Evolutionary conservation across 2,113 vertebrate genomes (phyloP), one percentile per base, ranked within the genome.

Genomic region (Halichoeres trimaculatus): DNA sequence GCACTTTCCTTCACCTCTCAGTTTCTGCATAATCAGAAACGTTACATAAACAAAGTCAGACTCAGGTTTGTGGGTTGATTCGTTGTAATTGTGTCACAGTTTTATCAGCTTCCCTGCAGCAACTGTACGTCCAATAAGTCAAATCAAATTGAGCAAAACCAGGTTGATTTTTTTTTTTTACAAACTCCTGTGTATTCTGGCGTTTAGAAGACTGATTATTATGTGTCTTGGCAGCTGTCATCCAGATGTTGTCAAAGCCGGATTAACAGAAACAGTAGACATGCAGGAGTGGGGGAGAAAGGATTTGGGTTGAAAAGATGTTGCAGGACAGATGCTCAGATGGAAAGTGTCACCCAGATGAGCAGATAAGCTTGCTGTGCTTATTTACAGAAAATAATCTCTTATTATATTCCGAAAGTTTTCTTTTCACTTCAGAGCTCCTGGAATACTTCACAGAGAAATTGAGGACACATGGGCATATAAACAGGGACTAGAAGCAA

Each of bases 191-290:
- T 63, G 24, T 30, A 30, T 67, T 76, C 19, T 67, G 56, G 38
- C 72, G 58, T 79, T 81, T 69, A 16, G 54, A 57, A 76, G 12
- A 20, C 40, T 54, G n/a, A 78, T 69, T 41, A 36, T 5, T 4
- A 82, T 76, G 54, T 2, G 8, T 70, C 70, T 55, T 76, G 60
- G 52, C 81, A 85, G 80, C 83, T 80, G 78, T 81, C 83, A 66
- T 47, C 61, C 55, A 78, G 45, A 64, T 70, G 73, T 78, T 34
- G 41, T 71, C 68, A 81, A 53, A 75, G 52, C 22, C 20, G 26
- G 67, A 54, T 68, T 57, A 4, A 57, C 5, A 23, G 63, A 72
- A 70, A 45, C 24, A 16, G 1, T 48, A 63, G 59, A 63, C 7
- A 47, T n/a, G 20, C 9, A 36, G 30, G 48, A 47, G 55, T 11